Evolutionary conservation across 2,113 vertebrate genomes (phyloP), one percentile per base, ranked within the genome.

Genomic region (Cardinalis cardinalis): DNA sequence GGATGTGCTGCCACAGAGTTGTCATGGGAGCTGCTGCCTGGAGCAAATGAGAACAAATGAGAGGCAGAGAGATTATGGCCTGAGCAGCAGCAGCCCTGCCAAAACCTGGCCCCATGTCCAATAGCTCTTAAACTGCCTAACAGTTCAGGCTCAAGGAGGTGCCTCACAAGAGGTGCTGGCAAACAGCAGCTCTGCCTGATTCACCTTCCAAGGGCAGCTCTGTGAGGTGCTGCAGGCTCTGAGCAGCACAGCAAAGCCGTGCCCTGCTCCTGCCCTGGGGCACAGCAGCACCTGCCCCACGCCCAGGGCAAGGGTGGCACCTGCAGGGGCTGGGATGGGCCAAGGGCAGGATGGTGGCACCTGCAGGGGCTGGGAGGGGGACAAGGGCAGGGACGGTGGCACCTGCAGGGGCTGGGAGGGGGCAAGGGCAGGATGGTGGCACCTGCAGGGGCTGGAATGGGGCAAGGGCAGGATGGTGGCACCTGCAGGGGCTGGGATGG

Each of bases 1-100:
- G 82, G 93, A 93, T 93, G 87, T 79, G 87, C 89, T 95, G 94
- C 87, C 84, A 87, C 84, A 20, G 88, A 70, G 24, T 66, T 96
- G 93, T 95, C 94, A 91, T 65, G 82, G 63, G 55, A 6, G 1
- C 82, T 89, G 82, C 87, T 94, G 19, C 21, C 68, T 4, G 25
- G 71, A 93, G 84, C 94, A 94, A 94, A 96, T 94, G 84, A 96
- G 85, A 94, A 94, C 74, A 96, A 95, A 96, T 95, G 94, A 89
- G 89, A 95, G 78, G 87, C 18, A 4, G 78, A 71, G 76, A 75
- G 74, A 93, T 79, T 73, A 85, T 12, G 64, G 81, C 93, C 82
- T 53, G 74, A 92, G 82, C 74, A 87, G 82, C 75, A 91, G 75
- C 72, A 85, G 36, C 56, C 78, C 75, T 93, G 89, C 87, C 82